phyloP scores from a whole-genome alignment of 2,113 vertebrate genomes.

The Vicugna pacos region DNA sequence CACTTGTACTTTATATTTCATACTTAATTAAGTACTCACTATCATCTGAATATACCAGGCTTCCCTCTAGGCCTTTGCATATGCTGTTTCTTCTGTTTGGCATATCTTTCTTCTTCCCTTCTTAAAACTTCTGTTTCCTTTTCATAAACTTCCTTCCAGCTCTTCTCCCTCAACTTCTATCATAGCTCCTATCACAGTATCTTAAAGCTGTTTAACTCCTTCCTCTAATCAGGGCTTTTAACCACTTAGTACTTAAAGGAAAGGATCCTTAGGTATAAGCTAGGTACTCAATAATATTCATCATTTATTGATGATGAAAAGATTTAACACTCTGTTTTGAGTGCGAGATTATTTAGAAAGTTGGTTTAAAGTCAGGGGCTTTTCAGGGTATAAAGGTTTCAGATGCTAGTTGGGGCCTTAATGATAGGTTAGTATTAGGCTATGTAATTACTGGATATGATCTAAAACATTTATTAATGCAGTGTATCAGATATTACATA shows the following conservation, averaged over 20 bases:
- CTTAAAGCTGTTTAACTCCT: constrained; percentile 7
- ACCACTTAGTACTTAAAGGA: constrained; percentile 6
- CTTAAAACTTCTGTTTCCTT: not conserved
- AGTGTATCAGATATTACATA: constrained; percentile 9
- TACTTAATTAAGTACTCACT: not conserved
- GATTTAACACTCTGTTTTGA: not conserved
- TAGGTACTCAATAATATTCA: not conserved
- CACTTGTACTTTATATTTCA: not conserved
- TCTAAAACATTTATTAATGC: constrained; percentile 54
- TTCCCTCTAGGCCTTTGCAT: not conserved
- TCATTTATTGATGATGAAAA: constrained; percentile 27
- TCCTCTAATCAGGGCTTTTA: constrained; percentile 26
- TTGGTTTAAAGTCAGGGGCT: not conserved
- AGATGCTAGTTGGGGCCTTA: not conserved
- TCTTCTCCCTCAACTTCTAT: not conserved
- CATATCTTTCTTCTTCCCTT: constrained; percentile 10
- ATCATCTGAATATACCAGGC: not conserved
- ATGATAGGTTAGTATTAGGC: not conserved
- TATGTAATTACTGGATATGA: not conserved
- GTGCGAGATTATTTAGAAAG: constrained; percentile 14
- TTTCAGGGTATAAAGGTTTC: constrained; percentile 36
- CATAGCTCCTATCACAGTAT: not conserved
- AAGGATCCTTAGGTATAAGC: not conserved
- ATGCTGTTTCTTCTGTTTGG: not conserved
- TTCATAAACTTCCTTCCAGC: not conserved